Conservation (phyloP, 2,888 invertebrate species). For the Conomelus anceps region DNA sequence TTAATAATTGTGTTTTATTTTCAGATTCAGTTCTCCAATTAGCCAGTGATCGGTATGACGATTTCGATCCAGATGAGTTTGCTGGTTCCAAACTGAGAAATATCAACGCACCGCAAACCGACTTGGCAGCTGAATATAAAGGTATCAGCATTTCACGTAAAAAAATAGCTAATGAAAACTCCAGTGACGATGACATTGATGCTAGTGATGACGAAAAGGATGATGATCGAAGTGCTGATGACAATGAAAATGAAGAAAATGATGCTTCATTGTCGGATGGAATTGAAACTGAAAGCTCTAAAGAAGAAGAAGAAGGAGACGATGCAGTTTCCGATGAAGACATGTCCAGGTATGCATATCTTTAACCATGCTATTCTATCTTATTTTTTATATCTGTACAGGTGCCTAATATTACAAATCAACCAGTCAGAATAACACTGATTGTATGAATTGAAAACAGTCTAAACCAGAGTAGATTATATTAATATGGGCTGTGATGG, state of each 20-base stretch:
- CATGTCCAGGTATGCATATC: background rate
- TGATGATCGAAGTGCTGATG: slow-evolving; percentile 2
- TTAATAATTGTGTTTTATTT: slow-evolving; percentile 2
- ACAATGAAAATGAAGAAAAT: slow-evolving; percentile 11
- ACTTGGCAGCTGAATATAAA: slow-evolving; percentile 47
- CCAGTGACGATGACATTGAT: background rate
- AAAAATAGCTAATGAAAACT: slow-evolving; percentile 16
- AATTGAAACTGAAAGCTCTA: background rate
- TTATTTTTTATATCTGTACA: too few species aligned
- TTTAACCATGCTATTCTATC: too few species aligned
- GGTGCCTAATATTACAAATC: too few species aligned
- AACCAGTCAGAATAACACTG: too few species aligned
- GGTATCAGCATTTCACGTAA: slow-evolving; percentile 64
- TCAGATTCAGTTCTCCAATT: slow-evolving; percentile 21
- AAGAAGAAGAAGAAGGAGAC: slow-evolving; percentile 23
- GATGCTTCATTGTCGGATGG: background rate
- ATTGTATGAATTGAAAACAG: too few species aligned
- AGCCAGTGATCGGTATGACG: slow-evolving; percentile 15
- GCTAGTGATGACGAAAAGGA: slow-evolving; percentile 13
- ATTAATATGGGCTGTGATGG: too few species aligned
- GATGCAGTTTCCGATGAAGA: slow-evolving; percentile 8
- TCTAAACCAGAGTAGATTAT: too few species aligned
- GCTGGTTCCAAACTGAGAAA: slow-evolving; percentile 16
- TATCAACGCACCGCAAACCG: slow-evolving; percentile 21
- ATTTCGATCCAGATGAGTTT: slow-evolving; percentile 9